Base-by-base conservation (phyloP, 2,888 invertebrate species). In the Amiota minor region DNA sequence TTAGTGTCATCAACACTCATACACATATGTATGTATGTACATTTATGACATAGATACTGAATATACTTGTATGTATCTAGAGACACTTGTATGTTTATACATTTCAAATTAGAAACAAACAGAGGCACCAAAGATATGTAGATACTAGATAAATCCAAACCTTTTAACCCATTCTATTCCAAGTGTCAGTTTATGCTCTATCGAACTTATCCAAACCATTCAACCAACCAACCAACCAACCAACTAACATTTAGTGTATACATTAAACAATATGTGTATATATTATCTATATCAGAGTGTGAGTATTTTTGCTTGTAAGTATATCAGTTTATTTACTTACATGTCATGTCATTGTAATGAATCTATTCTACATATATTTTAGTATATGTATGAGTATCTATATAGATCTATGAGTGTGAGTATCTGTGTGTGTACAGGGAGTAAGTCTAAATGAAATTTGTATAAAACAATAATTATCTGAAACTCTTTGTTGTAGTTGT, bases 401-500 rank as follows among this genome's bases (percentile, higher is more conserved):
- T 64, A n/a, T 64, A 16, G 64, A 16, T 14, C n/a, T 20, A 11
- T 65, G 9, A 16, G 47, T 65, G 1, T 65, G 65, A 47, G 9
- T 47, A 16, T 65, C 6, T 65, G 18, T 65, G 49, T 10, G 6
- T 49, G 20, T 49, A 47, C 49, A 20, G 49, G 49, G 49, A 14
- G 1, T 20, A 18, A 53, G 14, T 76, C 78, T 77, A 77, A 80
- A 82, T 83, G 77, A 76, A 81, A 80, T 76, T 81, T 59, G 79
- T 77, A 74, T 78, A 77, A 80, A 80, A 79, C 83, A 74, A 77
- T 84, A 83, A 86, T 86, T 83, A 86, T 80, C 74, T 74, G 67
- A 73, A 77, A 49, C 75, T 56, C 23, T 68, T 59, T 71, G 18
- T 68, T 35, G 35, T 35, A 6, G 35, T 35, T 35, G 35, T 23